Evolutionary conservation across 2,113 vertebrate species (phyloP).

Genomic region (Trogon melanurus): DNA sequence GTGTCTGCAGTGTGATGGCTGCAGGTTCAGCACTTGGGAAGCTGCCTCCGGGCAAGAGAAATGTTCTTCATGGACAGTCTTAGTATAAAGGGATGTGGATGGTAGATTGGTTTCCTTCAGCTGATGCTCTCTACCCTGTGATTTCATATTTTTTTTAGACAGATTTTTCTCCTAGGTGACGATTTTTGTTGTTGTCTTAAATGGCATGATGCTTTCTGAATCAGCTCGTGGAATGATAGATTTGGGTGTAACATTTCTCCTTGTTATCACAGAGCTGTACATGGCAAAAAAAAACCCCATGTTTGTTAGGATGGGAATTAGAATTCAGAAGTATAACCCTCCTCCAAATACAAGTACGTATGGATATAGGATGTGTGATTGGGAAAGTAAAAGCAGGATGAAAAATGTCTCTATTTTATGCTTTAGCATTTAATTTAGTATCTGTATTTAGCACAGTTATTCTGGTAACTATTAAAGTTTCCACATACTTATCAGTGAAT

Average conservation of each 20-base stretch:
- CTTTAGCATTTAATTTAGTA: neutral
- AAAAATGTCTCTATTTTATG: neutral
- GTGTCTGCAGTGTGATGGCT: neutral
- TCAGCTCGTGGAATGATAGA: neutral
- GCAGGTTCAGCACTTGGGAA: neutral
- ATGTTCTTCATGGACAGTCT: neutral
- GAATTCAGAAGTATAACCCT: neutral
- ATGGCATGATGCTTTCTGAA: neutral
- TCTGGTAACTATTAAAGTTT: neutral
- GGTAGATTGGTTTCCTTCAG: neutral
- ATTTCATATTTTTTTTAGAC: neutral
- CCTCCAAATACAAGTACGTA: neutral
- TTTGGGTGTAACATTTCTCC: neutral
- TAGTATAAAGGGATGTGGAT: neutral
- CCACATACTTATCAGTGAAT: neutral
- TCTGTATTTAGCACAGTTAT: neutral
- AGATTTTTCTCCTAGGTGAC: neutral
- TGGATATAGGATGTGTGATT: neutral
- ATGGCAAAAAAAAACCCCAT: fast-evolving
- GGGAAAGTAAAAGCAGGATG: neutral
- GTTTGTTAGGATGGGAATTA: neutral
- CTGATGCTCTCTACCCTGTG: neutral
- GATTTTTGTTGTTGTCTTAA: neutral
- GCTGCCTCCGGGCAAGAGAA: neutral
- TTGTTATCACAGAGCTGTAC: neutral